These are phyloP conservation scores for Agonum fuliginosum DNA, from an alignment of 2,888 invertebrate species.

Conservation along the genomic window DNA sequence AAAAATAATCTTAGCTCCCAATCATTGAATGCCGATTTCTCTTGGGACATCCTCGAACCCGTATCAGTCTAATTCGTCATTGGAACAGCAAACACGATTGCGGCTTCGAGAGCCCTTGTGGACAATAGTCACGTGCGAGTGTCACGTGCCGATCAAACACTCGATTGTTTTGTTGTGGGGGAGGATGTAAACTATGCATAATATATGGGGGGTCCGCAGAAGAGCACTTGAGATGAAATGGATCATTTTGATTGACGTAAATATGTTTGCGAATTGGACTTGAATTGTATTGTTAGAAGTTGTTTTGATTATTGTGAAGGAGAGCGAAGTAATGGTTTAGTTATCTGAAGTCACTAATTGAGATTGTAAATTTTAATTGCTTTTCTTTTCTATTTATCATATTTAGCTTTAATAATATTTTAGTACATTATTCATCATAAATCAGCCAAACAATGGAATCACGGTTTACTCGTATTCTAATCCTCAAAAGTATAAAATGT, in stretches of 20 bases:
- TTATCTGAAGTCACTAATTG: no score
- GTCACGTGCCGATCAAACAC: conserved; percentile 51
- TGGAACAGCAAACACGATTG: conserved; percentile 19
- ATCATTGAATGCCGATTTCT: conserved; percentile 7
- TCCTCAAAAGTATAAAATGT: no score
- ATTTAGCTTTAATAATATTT: no score
- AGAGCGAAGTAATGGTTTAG: no score
- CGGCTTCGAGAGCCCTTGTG: conserved; percentile 4
- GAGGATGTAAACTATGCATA: background rate
- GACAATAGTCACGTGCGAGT: conserved; percentile 37
- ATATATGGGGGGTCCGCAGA: background rate
- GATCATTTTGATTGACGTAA: conserved; percentile 22
- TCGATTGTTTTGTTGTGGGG: conserved; percentile 30
- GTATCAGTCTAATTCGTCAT: conserved; percentile 4
- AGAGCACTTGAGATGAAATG: conserved; percentile 15
- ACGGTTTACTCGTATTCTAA: no score
- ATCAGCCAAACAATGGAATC: no score
- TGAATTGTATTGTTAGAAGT: background rate
- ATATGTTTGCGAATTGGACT: conserved; percentile 32
- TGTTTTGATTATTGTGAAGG: background rate
- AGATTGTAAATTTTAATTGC: background rate
- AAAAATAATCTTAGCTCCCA: no score
- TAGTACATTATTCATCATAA: no score
- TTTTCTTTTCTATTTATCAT: background rate
- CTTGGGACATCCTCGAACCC: conserved; percentile 17